These are phyloP conservation scores for Acronicta alni DNA, from an alignment of 2,888 invertebrate genomes.

Conservation along the genomic window DNA sequence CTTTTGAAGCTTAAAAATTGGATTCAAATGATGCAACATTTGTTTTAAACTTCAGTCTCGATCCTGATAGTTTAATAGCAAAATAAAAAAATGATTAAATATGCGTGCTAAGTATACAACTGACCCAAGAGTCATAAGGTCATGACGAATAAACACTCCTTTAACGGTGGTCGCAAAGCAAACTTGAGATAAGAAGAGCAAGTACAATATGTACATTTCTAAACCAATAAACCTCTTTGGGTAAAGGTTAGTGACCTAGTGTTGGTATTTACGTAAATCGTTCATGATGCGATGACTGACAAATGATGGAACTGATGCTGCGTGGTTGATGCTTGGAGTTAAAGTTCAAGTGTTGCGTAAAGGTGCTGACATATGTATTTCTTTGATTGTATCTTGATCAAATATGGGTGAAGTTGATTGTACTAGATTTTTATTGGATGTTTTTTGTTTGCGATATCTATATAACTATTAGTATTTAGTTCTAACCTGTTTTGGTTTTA, in stretches of 20 bases:
- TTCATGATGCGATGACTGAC: slow-evolving; percentile 70
- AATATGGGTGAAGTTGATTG: slow-evolving; percentile 15
- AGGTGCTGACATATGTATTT: slow-evolving; percentile 45
- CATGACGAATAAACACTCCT: slow-evolving; percentile 20
- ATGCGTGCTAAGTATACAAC: slow-evolving; percentile 1
- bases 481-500: too few relatives aligned
- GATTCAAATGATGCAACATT: background rate
- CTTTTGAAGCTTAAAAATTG: background rate
- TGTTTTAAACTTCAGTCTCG: slow-evolving; percentile 7
- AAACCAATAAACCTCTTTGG: slow-evolving; percentile 48
- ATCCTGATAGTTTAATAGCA: slow-evolving; percentile 7
- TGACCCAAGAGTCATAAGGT: slow-evolving; percentile 15
- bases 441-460: background rate
- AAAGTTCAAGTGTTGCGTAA: slow-evolving; percentile 66
- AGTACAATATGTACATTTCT: slow-evolving; percentile 53
- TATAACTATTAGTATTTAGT: background rate
- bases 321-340: slow-evolving; percentile 50
- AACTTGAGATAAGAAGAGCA: slow-evolving; percentile 52
- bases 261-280: slow-evolving; percentile 70
- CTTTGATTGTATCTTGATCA: slow-evolving; percentile 17
- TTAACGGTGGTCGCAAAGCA: slow-evolving; percentile 39
- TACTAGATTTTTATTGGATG: slow-evolving; percentile 10
- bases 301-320: slow-evolving; percentile 69
- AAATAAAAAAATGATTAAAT: slow-evolving; percentile 26
- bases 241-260: slow-evolving; percentile 62